Base-by-base conservation (phyloP, 2,797 vertebrate genomes). In the Cetoscarus ocellatus region DNA sequence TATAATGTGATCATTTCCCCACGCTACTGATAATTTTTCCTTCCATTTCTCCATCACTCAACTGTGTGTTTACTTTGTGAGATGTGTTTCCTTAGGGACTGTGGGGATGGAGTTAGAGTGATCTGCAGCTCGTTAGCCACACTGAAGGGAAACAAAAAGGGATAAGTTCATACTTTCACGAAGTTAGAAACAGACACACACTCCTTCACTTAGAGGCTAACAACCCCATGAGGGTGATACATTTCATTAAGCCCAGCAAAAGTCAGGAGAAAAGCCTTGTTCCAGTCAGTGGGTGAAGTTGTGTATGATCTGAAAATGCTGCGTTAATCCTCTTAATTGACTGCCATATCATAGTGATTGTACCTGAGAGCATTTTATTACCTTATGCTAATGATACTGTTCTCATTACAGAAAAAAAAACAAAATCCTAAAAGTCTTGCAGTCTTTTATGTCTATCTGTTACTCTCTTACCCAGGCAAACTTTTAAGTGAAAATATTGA, bases 81-180 rank as follows among this genome's bases (percentile, higher is more conserved):
- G 11, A 17, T 68, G 40, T 81, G 65, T 69, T 38, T 74, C 81
- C 2, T 5, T 47, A 18, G 62, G 63, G 64, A 42, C 42, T 34
- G 15, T 36, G 56, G 27, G 67, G 59, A 80, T 50, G 48, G 60
- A 82, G 69, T 56, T n/a, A 19, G 59, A 54, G 49, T 34, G 45
- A 67, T 63, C 60, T 51, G 35, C 18, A 79, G 65, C 76, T 86
- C 61, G 73, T 84, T 85, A 83, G 63, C 40, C 0, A 15, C 55
- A 43, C 53, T 67, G 67, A 67, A 59, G 47, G 62, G 80, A 69
- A 57, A 71, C 45, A 19, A 63, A 70, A 66, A 56, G 6, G 45
- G 59, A 69, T 55, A 58, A 48, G 70, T 70, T 75, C 42, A 65
- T 13, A 6, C 45, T 68, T 72, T 72, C 49, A 6, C 40, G 64